These are phyloP conservation scores for Malurus leucopterus DNA, from an alignment of 2,797 vertebrate genomes.

Conservation along the genomic window DNA sequence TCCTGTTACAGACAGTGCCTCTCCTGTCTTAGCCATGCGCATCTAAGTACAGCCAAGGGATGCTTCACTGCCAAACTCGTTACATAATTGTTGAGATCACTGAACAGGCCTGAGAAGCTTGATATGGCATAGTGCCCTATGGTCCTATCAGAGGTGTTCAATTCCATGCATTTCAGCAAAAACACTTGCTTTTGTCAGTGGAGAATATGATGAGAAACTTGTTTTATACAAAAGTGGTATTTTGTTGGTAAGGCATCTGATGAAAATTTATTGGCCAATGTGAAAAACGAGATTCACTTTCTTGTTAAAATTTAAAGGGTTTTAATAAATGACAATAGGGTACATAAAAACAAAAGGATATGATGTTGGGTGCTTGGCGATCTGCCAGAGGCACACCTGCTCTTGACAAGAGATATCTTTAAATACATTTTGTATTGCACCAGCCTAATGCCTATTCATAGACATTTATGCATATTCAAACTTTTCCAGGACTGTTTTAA, in stretches of 20 bases:
- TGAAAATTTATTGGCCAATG: background rate
- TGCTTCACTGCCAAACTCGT: background rate
- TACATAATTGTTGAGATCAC: background rate
- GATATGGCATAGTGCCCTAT: background rate
- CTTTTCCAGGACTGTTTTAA: too few species aligned
- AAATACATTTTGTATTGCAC: too few species aligned
- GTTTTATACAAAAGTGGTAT: background rate
- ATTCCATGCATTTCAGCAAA: background rate
- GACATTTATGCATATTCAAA: too few species aligned
- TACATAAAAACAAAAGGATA: too few species aligned
- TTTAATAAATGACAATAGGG: too few species aligned
- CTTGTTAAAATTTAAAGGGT: too few species aligned
- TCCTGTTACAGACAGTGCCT: fast-evolving
- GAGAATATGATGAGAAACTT: background rate
- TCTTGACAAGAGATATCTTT: too few species aligned
- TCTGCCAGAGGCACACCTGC: too few species aligned
- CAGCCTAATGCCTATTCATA: too few species aligned
- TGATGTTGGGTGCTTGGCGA: too few species aligned
- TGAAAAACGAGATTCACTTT: too few species aligned
- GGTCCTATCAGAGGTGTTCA: background rate
- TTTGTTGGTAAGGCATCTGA: background rate
- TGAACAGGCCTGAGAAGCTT: background rate
- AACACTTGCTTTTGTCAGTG: background rate
- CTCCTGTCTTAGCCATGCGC: too few species aligned
- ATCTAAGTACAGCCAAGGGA: background rate